A percentile compares a stretch with the other conserved stretches of the same genome.
phyloP scores from a whole-genome alignment of 1,140 invertebrate genomes.

The Trichomalopsis sarcophagae region DNA sequence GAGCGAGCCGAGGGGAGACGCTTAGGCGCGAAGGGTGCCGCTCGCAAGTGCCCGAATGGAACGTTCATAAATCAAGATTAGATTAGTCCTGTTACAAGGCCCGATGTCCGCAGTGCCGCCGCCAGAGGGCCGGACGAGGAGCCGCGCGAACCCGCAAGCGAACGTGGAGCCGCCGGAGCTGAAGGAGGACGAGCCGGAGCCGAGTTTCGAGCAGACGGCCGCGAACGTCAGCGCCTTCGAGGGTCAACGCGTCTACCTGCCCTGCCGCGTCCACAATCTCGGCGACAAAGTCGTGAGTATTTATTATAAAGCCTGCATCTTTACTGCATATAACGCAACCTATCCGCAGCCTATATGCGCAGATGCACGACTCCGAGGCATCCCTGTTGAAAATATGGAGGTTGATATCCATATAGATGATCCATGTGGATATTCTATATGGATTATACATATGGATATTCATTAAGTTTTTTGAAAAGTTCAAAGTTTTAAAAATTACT shows the following conservation, averaged over 20 bases:
- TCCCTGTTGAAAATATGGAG: too few species aligned
- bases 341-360: background rate
- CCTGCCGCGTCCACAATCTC: conserved; percentile 78
- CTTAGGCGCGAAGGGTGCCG: background rate
- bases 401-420: too few species aligned
- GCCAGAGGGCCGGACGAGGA: background rate
- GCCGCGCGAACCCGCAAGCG: background rate
- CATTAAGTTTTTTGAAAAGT: too few species aligned
- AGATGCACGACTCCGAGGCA: too few species aligned
- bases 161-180: background rate
- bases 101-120: background rate
- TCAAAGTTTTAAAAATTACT: too few species aligned
- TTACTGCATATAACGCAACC: background rate
- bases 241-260: conserved; percentile 78
- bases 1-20: background rate
- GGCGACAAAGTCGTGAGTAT: conserved; percentile 79
- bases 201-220: conserved; percentile 71
- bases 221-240: conserved; percentile 75
- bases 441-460: background rate
- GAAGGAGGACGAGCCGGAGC: conserved; percentile 29
- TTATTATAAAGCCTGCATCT: background rate
- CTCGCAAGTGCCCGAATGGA: background rate
- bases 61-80: too few species aligned
- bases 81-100: too few species aligned
- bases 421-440: too few species aligned